Evolutionary conservation across 1,140 invertebrate species (phyloP), one percentile per base, ranked within the genome.

Genomic region (Leptinotarsa texana): DNA sequence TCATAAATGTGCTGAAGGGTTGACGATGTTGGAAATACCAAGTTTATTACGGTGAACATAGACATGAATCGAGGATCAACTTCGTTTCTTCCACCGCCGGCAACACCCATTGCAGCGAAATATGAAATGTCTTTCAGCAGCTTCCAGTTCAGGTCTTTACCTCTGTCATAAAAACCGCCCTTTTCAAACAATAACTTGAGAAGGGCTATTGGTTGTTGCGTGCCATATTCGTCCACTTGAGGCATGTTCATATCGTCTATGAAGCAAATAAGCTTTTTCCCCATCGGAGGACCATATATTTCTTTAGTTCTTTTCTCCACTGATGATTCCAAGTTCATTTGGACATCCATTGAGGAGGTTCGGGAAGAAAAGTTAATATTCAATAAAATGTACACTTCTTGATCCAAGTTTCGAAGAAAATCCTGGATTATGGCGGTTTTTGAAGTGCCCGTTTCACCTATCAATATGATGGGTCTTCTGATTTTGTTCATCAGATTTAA

Each of bases 161-260:
- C 93, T 70, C 94, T 86, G 86, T 96, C 94, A 84, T 96, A 97
- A 79, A 96, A 90, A 24, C 95, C 96, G 75, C 92, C 92, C 79
- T 90, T 90, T 85, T 97, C 95, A 63, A 97, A 90, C 2, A 97
- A 83, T 21, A 96, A 84, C 85, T 97, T 97, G 1, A 98, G 85
- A 11, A 97, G 83, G 1, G 96, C 96, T 76, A 97, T 96, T 0
- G 96, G 95, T 81, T 97, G 96, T 85, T 97, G 95, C 0, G 94
- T 97, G 2, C 95, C 95, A 82, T 97, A 97, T 1, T 90, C 93
- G 80, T 88, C 88, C 33, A 95, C 93, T 86, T 94, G 90, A 51
- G 95, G 95, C 95, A 96, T 96, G 84, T 97, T 96, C 91, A 98
- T 92, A 81, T 98, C 95, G 84, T 98, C 96, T 77, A 98, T 93